Evolutionary conservation across 2,797 vertebrate species (phyloP), one percentile per base, ranked within the genome.

Genomic region (Lates japonicus): DNA sequence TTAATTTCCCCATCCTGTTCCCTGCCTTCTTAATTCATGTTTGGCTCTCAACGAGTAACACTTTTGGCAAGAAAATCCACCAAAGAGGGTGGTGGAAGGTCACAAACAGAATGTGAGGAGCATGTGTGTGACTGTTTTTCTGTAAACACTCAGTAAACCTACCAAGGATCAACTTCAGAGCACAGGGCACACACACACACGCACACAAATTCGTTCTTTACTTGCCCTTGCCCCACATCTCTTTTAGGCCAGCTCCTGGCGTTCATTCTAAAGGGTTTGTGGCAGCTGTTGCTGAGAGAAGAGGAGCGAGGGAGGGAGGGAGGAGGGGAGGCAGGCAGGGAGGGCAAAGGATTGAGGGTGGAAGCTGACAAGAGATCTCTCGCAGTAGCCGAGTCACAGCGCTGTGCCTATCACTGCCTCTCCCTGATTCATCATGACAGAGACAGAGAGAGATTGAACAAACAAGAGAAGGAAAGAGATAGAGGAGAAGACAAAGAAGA

Each of bases 371-470:
- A 29, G 83, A 91, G 91, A 87, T 89, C 85, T 86, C 76, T 87
- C 22, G 74, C 85, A 90, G 87, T 85, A 85, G 90, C 89, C 64
- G 80, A 92, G 82, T 87, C 92, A 69, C 82, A 87, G 84, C 55
- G 71, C 88, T 78, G 94, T 94, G 94, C 95, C 94, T 95, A 93
- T 95, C 94, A 88, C 94, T 87, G 94, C 92, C 88, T 93, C 60
- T 83, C 93, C 87, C 91, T 93, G 85, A 94, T 94, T 93, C 93
- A 88, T 85, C 80, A 78, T 92, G 92, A 94, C 94, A 81, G 87
- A 90, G 72, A 87, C 58, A 79, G 84, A 86, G 84, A 87, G 84
- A 82, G 82, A 78, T 41, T 84, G 89, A 86, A 77, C 66, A 76
- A 88, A 84, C 25, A 31, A 85, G 69, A 68, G 70, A 46, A n/a